Base-by-base conservation (phyloP, 2,888 invertebrate species). In the Phalangium opilio region DNA sequence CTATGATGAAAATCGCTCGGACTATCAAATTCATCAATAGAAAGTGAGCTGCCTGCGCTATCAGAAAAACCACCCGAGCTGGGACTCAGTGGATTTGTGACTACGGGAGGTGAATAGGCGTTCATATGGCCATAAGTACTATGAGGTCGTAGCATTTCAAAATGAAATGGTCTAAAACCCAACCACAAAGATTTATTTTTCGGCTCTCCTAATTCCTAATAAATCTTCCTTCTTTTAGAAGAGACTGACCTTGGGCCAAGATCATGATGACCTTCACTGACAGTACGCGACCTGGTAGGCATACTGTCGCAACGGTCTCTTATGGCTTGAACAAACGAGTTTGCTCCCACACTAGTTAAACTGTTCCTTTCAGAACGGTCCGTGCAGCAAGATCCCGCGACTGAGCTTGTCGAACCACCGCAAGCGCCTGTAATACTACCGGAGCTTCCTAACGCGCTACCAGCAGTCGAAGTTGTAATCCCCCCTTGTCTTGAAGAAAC, bases 301-400 rank as follows among this genome's bases (percentile, higher is more conserved):
- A 86, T 76, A 62, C 83, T 85, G 65, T 84, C 85, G 64, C 83
- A 82, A 49, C 85, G 74, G 58, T 80, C 82, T 42, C 84, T 73
- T 44, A 49, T 52, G 10, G 48, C 44, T 11, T 51, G 49, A 33
- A 50, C 45, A 8, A 41, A 19, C 21, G 44, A 18, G 35, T 43
- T 48, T 18, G 12, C 17, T n/a, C 40, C 43, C 45, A 38, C 32
- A 32, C 40, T 44, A 35, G 41, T 45, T 8, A 27, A 27, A 27
- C 27, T 27, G 27, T 27, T 27, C 27, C 27, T 27, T 27, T 27
- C 27, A 7, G 27, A 27, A 27, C 27, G 27, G 8, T 27, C 27
- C 4, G 27, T 8, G 27, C 27, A 27, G 27, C 8, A 27, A 7
- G 27, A 27, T 27, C 27, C 27, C 4, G 27, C 27, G 4, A 27